Evolutionary conservation across 2,888 invertebrate genomes (phyloP).

Genomic region (Timema podura): DNA sequence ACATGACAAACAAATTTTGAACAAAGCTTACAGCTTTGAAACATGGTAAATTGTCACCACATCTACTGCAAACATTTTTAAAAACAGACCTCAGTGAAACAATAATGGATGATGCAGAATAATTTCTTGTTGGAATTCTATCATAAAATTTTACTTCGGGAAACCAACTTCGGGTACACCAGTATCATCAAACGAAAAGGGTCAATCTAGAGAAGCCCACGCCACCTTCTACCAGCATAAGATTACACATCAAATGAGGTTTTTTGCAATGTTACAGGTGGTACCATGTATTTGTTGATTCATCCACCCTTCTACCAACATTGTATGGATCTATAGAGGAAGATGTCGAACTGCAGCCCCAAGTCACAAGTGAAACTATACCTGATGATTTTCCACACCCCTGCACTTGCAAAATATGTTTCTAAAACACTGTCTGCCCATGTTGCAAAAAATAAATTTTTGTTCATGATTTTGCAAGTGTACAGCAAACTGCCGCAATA

Average conservation of each 20-base stretch:
- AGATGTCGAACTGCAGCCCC: background rate
- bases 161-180: background rate
- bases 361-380: background rate
- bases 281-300: background rate
- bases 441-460: background rate
- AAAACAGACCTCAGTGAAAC: background rate
- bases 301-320: background rate
- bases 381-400: background rate
- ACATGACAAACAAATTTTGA: background rate
- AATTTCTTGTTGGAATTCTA: background rate
- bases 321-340: slow-evolving; percentile 1
- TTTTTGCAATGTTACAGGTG: background rate
- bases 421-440: too few relatives aligned
- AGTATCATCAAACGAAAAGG: too few relatives aligned
- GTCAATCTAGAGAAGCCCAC: background rate
- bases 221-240: background rate
- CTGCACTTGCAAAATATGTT: background rate
- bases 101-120: background rate
- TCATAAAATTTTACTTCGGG: background rate
- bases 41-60: slow-evolving; percentile 8
- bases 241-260: background rate
- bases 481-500: background rate
- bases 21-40: slow-evolving; percentile 8
- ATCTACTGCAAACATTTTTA: background rate
- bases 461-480: slow-evolving; percentile 2